Evolutionary conservation across 2,888 invertebrate genomes (phyloP).

Genomic region (Gastrophysa polygoni): DNA sequence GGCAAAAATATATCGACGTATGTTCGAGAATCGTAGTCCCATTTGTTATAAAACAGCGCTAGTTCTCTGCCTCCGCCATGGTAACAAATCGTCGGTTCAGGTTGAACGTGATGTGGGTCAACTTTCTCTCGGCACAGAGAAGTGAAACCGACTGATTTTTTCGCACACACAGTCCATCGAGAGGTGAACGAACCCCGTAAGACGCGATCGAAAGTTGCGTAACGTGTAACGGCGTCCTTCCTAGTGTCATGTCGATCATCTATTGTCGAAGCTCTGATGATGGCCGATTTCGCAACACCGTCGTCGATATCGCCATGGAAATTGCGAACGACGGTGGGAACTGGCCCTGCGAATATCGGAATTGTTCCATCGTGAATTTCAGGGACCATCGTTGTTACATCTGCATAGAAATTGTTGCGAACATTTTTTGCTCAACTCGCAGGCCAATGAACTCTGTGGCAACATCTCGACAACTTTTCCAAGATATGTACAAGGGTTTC

Average conservation of each 20-base stretch:
- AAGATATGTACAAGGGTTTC: too few relatives aligned
- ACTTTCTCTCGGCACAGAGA: slow-evolving; percentile 57
- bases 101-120: slow-evolving; percentile 55
- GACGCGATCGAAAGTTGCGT: slow-evolving; percentile 7
- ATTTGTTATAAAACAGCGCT: slow-evolving; percentile 28
- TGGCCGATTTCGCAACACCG: neutral
- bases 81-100: slow-evolving; percentile 16
- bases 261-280: neutral
- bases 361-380: neutral
- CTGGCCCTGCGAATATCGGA: neutral
- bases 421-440: too few relatives aligned
- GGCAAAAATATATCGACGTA: too few relatives aligned
- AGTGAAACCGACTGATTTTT: slow-evolving; percentile 55
- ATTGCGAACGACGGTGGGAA: neutral
- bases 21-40: too few relatives aligned
- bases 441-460: too few relatives aligned
- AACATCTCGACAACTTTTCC: too few relatives aligned
- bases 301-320: neutral
- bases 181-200: neutral
- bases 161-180: slow-evolving; percentile 20
- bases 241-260: neutral
- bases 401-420: too few relatives aligned
- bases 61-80: slow-evolving; percentile 13
- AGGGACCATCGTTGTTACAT: neutral
- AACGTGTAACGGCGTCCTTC: neutral